phyloP scores from a whole-genome alignment of 2,888 invertebrate genomes.

The Aspidapion aeneum region DNA sequence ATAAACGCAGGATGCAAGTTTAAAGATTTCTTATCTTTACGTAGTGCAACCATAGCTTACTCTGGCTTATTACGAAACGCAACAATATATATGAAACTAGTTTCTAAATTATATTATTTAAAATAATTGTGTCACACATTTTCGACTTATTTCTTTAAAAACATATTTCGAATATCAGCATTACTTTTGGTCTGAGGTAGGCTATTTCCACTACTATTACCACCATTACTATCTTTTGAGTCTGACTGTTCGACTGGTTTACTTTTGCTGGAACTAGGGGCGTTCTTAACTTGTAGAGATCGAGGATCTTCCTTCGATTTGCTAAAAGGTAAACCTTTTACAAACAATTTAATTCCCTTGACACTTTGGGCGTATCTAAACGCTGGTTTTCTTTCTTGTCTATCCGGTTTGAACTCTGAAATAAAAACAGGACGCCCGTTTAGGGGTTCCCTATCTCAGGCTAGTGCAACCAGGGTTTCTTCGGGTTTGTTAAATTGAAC shows the following conservation, averaged over 20 bases:
- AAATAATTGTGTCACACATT: no score
- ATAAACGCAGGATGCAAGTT: no score
- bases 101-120: no score
- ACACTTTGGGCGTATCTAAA: conserved; percentile 73
- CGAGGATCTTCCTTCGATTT: conserved; percentile 53
- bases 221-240: no score
- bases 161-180: conserved; percentile 54
- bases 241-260: no score
- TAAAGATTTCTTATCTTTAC: no score
- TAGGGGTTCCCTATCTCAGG: conserved; percentile 70
- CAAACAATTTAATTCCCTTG: conserved; percentile 89
- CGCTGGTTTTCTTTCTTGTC: conserved; percentile 48
- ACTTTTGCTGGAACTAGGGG: conserved; percentile 6
- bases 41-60: no score
- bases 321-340: conserved; percentile 74
- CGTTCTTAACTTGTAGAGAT: conserved; percentile 33
- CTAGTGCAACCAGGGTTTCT: conserved; percentile 68
- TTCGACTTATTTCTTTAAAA: conserved; percentile 37
- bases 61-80: no score
- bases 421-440: conserved; percentile 86
- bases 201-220: no score
- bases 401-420: conserved; percentile 67
- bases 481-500: conserved; percentile 56
- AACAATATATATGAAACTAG: no score
- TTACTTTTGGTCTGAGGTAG: conserved; percentile 48